Evolutionary conservation across 35 echinoderm and acorn worm species (phyloP).

Genomic region (Heliocidaris tuberculata): DNA sequence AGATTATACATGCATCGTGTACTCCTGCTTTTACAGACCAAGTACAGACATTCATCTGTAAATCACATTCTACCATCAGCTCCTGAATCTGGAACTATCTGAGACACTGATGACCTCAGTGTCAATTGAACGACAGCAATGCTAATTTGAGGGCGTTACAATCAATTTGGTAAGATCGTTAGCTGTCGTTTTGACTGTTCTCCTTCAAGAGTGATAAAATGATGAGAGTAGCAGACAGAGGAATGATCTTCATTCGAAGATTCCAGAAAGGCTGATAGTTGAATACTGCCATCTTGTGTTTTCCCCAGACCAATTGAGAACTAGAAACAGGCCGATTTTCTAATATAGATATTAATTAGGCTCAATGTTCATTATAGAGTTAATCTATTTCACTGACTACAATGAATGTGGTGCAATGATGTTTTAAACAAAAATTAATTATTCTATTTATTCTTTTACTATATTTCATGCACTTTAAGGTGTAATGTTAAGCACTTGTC

Average conservation of each 20-base stretch:
- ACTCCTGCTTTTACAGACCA: too few relatives aligned
- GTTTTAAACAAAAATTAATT: too few relatives aligned
- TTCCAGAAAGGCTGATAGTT: not conserved
- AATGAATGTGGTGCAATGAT: too few relatives aligned
- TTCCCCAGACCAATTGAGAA: not conserved
- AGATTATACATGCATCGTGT: too few relatives aligned
- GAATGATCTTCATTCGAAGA: not conserved
- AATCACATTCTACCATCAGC: not conserved
- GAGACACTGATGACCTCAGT: not conserved
- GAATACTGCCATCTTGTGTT: not conserved
- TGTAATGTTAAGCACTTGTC: too few relatives aligned
- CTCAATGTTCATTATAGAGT: too few relatives aligned
- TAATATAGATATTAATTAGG: not conserved
- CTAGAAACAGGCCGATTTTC: not conserved
- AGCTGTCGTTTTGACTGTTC: not conserved
- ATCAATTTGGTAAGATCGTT: constrained; percentile 12
- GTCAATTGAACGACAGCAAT: not conserved
- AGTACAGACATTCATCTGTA: not conserved
- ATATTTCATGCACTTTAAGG: too few relatives aligned
- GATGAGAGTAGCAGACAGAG: not conserved
- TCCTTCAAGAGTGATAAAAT: not conserved
- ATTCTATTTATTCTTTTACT: too few relatives aligned
- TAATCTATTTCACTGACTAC: too few relatives aligned
- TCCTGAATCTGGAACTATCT: not conserved
- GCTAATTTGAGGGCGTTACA: not conserved